These are phyloP conservation scores for Leptopilina syphax DNA, from an alignment of 2,888 invertebrate genomes.

Conservation along the genomic window DNA sequence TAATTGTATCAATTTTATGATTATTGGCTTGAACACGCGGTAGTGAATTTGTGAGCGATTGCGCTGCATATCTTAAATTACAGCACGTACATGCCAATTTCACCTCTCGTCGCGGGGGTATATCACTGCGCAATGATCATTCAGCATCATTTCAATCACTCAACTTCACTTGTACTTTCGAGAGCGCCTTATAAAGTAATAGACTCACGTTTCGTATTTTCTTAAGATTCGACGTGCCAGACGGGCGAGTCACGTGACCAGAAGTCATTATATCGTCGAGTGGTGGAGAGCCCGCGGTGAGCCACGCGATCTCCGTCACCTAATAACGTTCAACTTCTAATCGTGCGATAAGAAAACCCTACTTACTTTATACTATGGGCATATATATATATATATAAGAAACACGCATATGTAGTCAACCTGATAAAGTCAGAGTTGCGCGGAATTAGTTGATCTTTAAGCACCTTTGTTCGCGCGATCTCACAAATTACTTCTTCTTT, in stretches of 20 bases:
- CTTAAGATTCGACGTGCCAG: slow-evolving; percentile 33
- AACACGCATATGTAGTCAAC: slow-evolving; percentile 50
- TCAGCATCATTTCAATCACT: slow-evolving; percentile 31
- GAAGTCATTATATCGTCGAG: slow-evolving; percentile 62
- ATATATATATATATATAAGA: too few relatives aligned
- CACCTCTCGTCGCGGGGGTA: not conserved
- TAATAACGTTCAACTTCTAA: slow-evolving; percentile 71
- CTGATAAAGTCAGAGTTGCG: slow-evolving; percentile 28
- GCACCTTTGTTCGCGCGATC: slow-evolving; percentile 21
- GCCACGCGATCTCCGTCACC: slow-evolving; percentile 74
- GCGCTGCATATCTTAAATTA: slow-evolving; percentile 24
- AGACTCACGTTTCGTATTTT: slow-evolving; percentile 51
- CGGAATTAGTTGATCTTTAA: slow-evolving; percentile 24
- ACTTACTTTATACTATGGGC: too few relatives aligned
- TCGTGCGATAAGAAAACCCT: slow-evolving; percentile 70
- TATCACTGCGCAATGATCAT: slow-evolving; percentile 29
- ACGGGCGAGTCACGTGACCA: slow-evolving; percentile 67
- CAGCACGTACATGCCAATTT: slow-evolving; percentile 34
- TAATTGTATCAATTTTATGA: slow-evolving; percentile 35
- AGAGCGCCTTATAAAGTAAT: slow-evolving; percentile 49
- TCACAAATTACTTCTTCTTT: slow-evolving; percentile 29
- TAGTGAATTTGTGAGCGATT: slow-evolving; percentile 27
- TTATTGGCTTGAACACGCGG: slow-evolving; percentile 21
- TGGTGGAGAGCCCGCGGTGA: slow-evolving; percentile 55
- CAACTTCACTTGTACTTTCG: slow-evolving; percentile 34